Percentiles rank a stretch among this genome's conserved stretches.
Evolutionary conservation across 2,888 invertebrate species (phyloP).

Genomic region (Tachina lurida): DNA sequence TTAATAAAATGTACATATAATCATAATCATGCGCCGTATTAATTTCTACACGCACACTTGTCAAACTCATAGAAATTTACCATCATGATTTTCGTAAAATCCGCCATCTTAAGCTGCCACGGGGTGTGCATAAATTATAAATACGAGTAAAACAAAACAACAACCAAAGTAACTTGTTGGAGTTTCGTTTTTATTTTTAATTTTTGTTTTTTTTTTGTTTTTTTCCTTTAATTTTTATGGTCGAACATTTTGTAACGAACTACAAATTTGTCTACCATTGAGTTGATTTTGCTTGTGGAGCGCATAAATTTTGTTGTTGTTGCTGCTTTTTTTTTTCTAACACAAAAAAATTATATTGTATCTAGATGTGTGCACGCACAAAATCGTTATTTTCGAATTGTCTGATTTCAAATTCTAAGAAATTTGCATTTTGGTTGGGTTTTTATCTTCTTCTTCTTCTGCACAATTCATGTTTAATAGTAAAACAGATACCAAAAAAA

Average conservation of each 20-base stretch:
- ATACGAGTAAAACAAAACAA: constrained; percentile 18
- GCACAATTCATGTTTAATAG: constrained; percentile 2
- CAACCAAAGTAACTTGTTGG: constrained; percentile 25
- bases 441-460: not conserved
- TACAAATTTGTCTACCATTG: constrained; percentile 39
- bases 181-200: constrained; percentile 26
- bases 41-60: constrained; percentile 62
- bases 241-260: constrained; percentile 36
- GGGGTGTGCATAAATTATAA: constrained; percentile 67
- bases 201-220: constrained; percentile 5
- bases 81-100: constrained; percentile 64
- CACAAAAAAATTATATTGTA: constrained; percentile 24
- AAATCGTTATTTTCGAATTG: constrained; percentile 22
- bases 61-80: constrained; percentile 52
- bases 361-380: constrained; percentile 60
- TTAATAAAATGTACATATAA: constrained; percentile 31
- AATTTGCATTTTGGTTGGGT: constrained; percentile 56
- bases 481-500: not conserved
- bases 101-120: constrained; percentile 66
- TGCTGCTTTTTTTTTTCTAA: constrained; percentile 19
- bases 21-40: constrained; percentile 67
- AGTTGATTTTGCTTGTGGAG: constrained; percentile 26
- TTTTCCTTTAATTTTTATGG: not conserved
- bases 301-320: constrained; percentile 26
- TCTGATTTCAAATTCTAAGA: constrained; percentile 45